These are phyloP conservation scores for Isurus oxyrinchus DNA, from an alignment of 2,113 vertebrate genomes.

Conservation along the genomic window DNA sequence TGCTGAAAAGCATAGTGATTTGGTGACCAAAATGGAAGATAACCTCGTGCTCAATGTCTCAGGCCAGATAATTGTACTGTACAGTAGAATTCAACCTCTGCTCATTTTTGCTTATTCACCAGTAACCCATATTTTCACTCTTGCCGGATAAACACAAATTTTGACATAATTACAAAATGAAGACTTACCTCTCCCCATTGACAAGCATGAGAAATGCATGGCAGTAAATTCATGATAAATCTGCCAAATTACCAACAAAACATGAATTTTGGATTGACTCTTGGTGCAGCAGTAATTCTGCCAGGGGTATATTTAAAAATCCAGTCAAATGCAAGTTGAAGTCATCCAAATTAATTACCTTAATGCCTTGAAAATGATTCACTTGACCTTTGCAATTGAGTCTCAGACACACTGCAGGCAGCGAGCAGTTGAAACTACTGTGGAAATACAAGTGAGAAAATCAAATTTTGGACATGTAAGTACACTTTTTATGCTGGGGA, in stretches of 20 bases:
- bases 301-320: conserved; percentile 7
- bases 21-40: conserved; percentile 9
- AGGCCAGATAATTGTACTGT: background rate
- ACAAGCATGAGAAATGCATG: background rate
- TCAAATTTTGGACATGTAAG: background rate
- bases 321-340: conserved; percentile 33
- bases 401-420: background rate
- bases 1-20: conserved; percentile 14
- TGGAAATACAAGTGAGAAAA: background rate
- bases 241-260: conserved; percentile 21
- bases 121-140: background rate
- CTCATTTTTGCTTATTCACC: background rate
- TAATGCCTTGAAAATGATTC: conserved; percentile 20
- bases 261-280: background rate
- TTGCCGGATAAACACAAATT: background rate
- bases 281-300: background rate
- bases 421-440: background rate
- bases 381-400: conserved; percentile 20
- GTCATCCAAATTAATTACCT: conserved; percentile 29
- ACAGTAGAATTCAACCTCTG: conserved; percentile 3
- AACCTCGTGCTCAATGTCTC: background rate
- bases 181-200: background rate
- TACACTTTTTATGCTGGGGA: background rate
- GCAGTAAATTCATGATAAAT: background rate
- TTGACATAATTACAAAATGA: background rate